These are phyloP conservation scores for Noctua janthina DNA, from an alignment of 2,888 invertebrate species.

Conservation along the genomic window DNA sequence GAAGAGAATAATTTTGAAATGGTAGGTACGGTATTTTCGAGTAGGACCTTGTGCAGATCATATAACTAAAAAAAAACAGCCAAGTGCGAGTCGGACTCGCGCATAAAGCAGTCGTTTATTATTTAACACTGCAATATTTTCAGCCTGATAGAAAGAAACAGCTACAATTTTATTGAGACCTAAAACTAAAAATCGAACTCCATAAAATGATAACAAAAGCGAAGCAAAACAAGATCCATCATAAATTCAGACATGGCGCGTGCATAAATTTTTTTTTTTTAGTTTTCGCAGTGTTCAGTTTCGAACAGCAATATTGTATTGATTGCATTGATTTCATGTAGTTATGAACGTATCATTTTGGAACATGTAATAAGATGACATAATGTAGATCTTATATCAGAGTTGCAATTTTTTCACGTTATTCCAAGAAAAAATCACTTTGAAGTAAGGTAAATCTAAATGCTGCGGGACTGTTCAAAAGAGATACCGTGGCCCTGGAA, in stretches of 20 bases:
- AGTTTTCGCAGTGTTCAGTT: constrained; percentile 12
- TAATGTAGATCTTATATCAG: background rate
- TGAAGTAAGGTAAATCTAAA: background rate
- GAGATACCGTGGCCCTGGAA: too few species aligned
- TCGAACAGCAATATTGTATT: background rate
- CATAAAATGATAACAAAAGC: constrained; percentile 16
- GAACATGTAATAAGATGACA: background rate
- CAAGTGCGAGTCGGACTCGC: too few species aligned
- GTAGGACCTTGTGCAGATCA: too few species aligned
- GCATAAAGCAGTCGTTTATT: too few species aligned
- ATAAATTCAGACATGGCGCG: constrained; percentile 21
- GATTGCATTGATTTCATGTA: background rate
- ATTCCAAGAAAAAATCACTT: background rate
- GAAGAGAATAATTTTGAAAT: background rate
- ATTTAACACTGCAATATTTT: background rate
- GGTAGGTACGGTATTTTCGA: too few species aligned
- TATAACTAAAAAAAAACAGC: too few species aligned
- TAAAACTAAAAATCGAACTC: constrained; percentile 12
- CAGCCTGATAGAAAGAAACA: background rate
- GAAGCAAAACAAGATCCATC: constrained; percentile 17
- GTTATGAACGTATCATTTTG: background rate
- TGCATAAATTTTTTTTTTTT: constrained; percentile 17
- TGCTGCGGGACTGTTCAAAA: too few species aligned
- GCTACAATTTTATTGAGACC: background rate
- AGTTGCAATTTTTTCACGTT: background rate